phyloP scores from a whole-genome alignment of 2,797 vertebrate species.

The Rhinatrema bivittatum region DNA sequence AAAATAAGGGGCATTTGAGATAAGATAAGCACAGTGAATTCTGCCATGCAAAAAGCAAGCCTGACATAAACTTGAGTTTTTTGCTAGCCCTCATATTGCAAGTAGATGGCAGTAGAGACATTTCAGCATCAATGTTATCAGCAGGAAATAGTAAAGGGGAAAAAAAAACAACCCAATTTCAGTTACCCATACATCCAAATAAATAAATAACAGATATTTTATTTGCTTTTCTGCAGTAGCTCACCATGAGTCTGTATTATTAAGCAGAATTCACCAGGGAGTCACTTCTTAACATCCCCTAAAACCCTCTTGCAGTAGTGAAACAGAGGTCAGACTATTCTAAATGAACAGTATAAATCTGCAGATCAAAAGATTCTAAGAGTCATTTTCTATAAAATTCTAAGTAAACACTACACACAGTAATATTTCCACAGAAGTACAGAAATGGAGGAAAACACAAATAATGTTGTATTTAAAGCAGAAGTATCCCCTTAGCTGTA shows the following conservation, averaged over 20 bases:
- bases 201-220: slow-evolving; percentile 40
- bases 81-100: slow-evolving; percentile 41
- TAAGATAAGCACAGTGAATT: too few relatives aligned
- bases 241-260: slow-evolving; percentile 39
- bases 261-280: slow-evolving; percentile 41
- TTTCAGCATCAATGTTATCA: slow-evolving; percentile 47
- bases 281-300: slow-evolving; percentile 21
- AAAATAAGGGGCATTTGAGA: too few relatives aligned
- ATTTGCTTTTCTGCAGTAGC: slow-evolving; percentile 36
- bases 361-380: slow-evolving; percentile 16
- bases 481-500: too few relatives aligned
- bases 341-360: slow-evolving; percentile 9
- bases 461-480: slow-evolving; percentile 4
- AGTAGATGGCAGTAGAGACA: slow-evolving; percentile 63
- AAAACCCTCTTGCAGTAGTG: slow-evolving; percentile 33
- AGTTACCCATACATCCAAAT: slow-evolving; percentile 33
- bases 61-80: too few relatives aligned
- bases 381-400: slow-evolving; percentile 20
- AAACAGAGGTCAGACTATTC: slow-evolving; percentile 14
- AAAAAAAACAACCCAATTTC: slow-evolving; percentile 5
- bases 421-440: background rate
- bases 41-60: too few relatives aligned
- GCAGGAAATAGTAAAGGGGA: slow-evolving; percentile 26
- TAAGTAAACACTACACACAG: background rate
- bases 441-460: background rate